Evolutionary conservation across 2,113 vertebrate species (phyloP).

Genomic region (Oreocharis arfaki): DNA sequence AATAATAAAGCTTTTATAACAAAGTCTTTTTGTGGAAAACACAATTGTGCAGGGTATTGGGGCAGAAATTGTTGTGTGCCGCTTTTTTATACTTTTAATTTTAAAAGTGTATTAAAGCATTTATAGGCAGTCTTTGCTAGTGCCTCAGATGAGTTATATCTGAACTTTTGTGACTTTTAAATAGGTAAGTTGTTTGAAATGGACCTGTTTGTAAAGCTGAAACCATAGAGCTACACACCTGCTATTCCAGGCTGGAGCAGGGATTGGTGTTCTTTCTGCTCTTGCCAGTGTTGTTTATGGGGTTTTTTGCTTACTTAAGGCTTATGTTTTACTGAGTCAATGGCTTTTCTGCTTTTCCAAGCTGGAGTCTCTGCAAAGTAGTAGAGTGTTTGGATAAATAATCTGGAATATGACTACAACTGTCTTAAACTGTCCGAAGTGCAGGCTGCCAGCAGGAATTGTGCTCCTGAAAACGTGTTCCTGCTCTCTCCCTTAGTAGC

Average conservation of each 20-base stretch:
- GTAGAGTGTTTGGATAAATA: neutral
- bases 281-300: neutral
- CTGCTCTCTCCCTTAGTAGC: neutral
- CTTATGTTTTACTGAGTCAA: neutral
- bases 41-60: accelerated
- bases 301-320: neutral
- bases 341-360: neutral
- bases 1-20: neutral
- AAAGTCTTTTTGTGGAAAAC: neutral
- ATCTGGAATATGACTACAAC: neutral
- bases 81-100: neutral
- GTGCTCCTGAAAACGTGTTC: neutral
- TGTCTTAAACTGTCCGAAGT: neutral
- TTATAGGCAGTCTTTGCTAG: neutral
- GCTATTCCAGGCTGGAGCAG: neutral
- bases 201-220: accelerated
- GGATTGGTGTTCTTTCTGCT: neutral
- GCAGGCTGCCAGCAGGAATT: neutral
- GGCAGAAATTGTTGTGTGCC: neutral
- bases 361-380: neutral
- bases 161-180: neutral
- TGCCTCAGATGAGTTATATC: neutral
- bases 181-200: neutral
- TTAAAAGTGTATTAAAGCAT: accelerated
- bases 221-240: neutral